phyloP scores from a whole-genome alignment of 2,888 invertebrate genomes.

The Anthophora plumipes region DNA sequence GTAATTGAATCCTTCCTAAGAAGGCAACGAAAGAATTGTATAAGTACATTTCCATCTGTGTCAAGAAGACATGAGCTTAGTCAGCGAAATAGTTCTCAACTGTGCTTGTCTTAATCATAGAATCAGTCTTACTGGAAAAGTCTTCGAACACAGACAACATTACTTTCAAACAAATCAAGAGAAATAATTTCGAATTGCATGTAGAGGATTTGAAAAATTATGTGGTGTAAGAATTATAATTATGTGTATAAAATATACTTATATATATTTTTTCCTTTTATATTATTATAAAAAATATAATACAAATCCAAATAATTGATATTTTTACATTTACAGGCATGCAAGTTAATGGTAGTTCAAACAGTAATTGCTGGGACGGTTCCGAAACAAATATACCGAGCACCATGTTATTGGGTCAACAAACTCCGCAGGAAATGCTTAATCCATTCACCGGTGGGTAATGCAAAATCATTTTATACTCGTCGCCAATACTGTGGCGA shows the following conservation, averaged over 20 bases:
- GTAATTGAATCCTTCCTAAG: conserved; percentile 3
- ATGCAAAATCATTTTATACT: conserved; percentile 16
- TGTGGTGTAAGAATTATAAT: conserved; percentile 22
- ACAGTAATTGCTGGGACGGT: conserved; percentile 82
- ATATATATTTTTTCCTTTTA: background rate
- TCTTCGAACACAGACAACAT: background rate
- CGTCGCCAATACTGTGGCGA: background rate
- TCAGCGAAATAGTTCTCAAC: conserved; percentile 56
- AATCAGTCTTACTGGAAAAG: conserved; percentile 42
- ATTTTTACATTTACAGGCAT: conserved; percentile 74
- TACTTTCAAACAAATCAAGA: background rate
- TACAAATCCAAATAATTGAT: background rate
- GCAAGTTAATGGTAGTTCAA: conserved; percentile 83
- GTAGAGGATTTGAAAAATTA: background rate
- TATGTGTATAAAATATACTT: background rate
- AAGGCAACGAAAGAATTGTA: conserved; percentile 61
- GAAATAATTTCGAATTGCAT: background rate
- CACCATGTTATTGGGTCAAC: conserved; percentile 83
- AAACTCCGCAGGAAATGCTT: conserved; percentile 83
- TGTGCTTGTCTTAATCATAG: conserved; percentile 43
- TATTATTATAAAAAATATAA: background rate
- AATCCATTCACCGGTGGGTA: conserved; percentile 81
- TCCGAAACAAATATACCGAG: conserved; percentile 81
- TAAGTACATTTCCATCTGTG: conserved; percentile 58
- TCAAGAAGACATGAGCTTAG: conserved; percentile 56